These are phyloP conservation scores for Anas acuta DNA, from an alignment of 2,797 vertebrate species.

Conservation along the genomic window DNA sequence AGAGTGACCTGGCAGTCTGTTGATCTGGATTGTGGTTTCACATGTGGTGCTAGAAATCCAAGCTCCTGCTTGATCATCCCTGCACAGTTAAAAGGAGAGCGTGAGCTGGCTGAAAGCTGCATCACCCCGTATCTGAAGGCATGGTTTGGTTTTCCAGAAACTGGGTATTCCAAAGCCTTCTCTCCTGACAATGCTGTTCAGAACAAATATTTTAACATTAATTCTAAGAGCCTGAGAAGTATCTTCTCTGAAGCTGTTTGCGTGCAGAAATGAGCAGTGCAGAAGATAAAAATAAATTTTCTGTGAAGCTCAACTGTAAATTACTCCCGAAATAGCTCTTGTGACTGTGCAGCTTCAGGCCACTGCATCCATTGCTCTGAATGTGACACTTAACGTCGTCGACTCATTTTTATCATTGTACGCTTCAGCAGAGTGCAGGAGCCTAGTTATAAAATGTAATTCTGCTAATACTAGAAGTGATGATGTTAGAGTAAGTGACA, in stretches of 20 bases:
- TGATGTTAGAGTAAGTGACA: constrained; percentile 33
- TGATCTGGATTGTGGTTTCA: neutral
- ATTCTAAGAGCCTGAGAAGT: neutral
- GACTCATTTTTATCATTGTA: neutral
- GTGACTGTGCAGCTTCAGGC: neutral
- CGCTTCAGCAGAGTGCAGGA: neutral
- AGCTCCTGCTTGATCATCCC: neutral
- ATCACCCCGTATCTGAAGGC: neutral
- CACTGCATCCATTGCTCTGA: neutral
- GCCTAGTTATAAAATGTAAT: neutral
- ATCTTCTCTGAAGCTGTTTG: neutral
- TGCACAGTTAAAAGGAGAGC: neutral
- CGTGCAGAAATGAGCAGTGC: neutral
- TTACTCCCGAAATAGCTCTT: constrained; percentile 15
- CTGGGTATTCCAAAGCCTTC: neutral
- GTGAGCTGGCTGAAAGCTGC: neutral
- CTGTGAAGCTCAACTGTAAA: neutral
- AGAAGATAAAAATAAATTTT: neutral
- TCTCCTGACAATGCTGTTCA: neutral
- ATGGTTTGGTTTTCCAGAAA: neutral
- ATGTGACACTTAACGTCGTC: neutral
- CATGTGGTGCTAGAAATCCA: neutral
- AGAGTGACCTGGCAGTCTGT: neutral
- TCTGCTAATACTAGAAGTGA: neutral
- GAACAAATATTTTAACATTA: neutral